Percentiles rank a stretch among this genome's conserved stretches.
phyloP scores from a whole-genome alignment of 2,113 vertebrate genomes.

The Xiphias gladius region DNA sequence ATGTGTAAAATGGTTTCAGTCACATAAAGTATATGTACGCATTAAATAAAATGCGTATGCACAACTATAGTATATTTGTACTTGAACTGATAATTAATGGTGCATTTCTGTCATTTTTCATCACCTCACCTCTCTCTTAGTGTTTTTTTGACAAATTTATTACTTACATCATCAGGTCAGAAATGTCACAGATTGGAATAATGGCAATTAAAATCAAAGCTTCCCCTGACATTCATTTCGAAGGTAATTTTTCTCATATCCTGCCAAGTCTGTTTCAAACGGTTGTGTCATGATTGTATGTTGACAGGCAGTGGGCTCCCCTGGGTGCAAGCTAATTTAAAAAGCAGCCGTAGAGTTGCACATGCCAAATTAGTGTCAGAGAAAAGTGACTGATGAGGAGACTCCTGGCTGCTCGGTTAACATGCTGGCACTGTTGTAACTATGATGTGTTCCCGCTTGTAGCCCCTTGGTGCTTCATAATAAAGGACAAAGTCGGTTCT shows the following conservation, averaged over 20 bases:
- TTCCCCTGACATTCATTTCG: conserved; percentile 2
- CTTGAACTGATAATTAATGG: neutral
- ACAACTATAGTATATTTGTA: neutral
- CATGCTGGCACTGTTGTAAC: conserved; percentile 59
- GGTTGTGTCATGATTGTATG: conserved; percentile 63
- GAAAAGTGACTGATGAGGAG: conserved; percentile 75
- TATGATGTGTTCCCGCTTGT: conserved; percentile 39
- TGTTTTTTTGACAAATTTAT: conserved; percentile 5
- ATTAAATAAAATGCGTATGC: neutral
- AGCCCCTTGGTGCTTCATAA: conserved; percentile 41
- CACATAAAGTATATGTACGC: neutral
- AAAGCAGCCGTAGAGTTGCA: conserved; percentile 70
- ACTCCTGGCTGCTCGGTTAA: conserved; percentile 58
- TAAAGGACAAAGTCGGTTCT: conserved; percentile 49
- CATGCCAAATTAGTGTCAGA: conserved; percentile 78
- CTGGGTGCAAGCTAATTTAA: conserved; percentile 72
- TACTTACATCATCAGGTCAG: conserved; percentile 1
- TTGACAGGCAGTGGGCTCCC: conserved; percentile 65
- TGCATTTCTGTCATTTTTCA: conserved; percentile 4
- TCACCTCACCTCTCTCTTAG: neutral
- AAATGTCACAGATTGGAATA: conserved; percentile 26
- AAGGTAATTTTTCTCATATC: conserved; percentile 42
- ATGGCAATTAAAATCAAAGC: conserved; percentile 40
- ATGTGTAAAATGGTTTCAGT: neutral
- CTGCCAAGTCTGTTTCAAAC: conserved; percentile 53